phyloP scores from a whole-genome alignment of 2,888 invertebrate genomes.

The Syritta pipiens region DNA sequence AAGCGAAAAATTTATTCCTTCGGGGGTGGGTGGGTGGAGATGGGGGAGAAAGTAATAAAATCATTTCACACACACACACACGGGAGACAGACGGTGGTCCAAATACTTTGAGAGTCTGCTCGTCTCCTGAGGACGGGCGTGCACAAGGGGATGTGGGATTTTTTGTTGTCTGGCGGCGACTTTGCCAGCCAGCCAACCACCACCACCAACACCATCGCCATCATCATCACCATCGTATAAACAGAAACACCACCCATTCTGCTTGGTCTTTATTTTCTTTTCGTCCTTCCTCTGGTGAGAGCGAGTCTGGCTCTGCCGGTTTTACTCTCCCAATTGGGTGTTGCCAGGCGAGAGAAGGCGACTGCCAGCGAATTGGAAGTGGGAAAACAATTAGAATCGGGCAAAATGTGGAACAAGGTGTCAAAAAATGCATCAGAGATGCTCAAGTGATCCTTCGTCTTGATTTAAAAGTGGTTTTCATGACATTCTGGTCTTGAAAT shows the following conservation, averaged over 20 bases:
- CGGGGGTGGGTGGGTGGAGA: neutral
- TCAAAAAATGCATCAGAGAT: too few species aligned
- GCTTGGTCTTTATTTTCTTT: slow-evolving; percentile 5
- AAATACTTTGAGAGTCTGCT: slow-evolving; percentile 14
- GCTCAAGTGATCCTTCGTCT: too few species aligned
- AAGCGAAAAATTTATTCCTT: slow-evolving; percentile 43
- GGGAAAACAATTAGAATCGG: too few species aligned
- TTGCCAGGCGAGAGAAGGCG: too few species aligned
- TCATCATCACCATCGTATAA: slow-evolving; percentile 1
- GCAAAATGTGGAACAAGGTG: too few species aligned
- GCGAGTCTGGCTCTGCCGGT: too few species aligned
- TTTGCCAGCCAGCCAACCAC: slow-evolving; percentile 8
- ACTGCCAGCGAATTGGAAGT: too few species aligned
- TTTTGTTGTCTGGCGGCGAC: slow-evolving; percentile 61
- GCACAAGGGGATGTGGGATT: slow-evolving; percentile 1
- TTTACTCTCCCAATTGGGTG: too few species aligned
- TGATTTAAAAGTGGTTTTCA: too few species aligned
- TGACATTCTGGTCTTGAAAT: too few species aligned
- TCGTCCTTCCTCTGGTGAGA: slow-evolving; percentile 1
- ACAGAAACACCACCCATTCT: slow-evolving; percentile 3
- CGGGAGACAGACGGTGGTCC: neutral
- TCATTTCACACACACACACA: neutral
- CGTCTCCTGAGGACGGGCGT: too few species aligned
- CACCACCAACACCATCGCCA: neutral
- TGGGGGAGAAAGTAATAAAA: slow-evolving; percentile 24